Conservation (phyloP, 2,113 vertebrate genomes). For the Strigops habroptila region DNA sequence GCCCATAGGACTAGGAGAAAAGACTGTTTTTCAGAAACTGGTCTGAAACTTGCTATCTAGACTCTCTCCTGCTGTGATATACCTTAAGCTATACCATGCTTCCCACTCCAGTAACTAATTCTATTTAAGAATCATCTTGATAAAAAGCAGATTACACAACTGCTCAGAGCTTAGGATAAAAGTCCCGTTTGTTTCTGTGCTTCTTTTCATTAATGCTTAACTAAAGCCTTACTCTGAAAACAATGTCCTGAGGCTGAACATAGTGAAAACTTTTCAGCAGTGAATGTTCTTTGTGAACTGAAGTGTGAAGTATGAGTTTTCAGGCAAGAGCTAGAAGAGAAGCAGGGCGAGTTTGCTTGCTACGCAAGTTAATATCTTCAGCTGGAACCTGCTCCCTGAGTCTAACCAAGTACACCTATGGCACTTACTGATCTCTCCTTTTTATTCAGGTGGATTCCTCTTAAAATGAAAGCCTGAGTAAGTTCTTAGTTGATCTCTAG, state of each 20-base stretch:
- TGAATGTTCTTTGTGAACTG: not conserved
- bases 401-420: not conserved
- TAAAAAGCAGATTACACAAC: not conserved
- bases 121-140: not conserved
- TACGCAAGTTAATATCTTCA: not conserved
- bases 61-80: not conserved
- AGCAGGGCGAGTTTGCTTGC: not conserved
- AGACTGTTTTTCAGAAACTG: not conserved
- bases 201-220: not conserved
- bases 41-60: not conserved
- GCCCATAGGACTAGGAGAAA: not conserved
- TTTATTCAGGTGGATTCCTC: not conserved
- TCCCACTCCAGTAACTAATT: not conserved
- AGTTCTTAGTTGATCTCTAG: not conserved
- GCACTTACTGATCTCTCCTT: not conserved
- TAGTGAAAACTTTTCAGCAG: not conserved
- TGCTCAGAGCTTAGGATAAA: not conserved
- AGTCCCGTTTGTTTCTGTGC: not conserved
- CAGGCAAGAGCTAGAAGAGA: not conserved
- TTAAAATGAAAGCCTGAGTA: not conserved
- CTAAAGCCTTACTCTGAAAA: not conserved
- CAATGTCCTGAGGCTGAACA: not conserved
- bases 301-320: not conserved
- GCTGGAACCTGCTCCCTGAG: not conserved
- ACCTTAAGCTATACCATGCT: not conserved